Evolutionary conservation across 2,113 vertebrate genomes (phyloP), one percentile per base, ranked within the genome.

Genomic region (Mastomys natalensis): DNA sequence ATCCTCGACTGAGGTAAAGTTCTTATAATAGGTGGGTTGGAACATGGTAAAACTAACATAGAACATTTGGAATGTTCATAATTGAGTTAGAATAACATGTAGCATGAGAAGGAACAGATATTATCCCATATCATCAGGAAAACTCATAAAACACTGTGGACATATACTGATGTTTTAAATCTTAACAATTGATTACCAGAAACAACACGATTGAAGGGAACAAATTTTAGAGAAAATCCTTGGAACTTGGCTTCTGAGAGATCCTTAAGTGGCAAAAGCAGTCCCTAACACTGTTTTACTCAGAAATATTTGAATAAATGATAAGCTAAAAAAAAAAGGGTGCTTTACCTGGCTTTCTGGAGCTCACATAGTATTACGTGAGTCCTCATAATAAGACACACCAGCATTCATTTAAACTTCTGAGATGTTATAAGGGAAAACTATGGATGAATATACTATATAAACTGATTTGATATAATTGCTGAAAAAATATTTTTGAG

Each of bases 261-360:
- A 90, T 92, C 21, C 74, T 19, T 34, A 22, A 10, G 9, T 8
- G 11, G 31, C 10, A 60, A 72, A 94, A 24, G 58, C 3, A 85
- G 22, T 72, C n/a, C 78, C 64, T 95, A 40, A 64, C 1, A 51
- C n/a, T 48, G 12, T 81, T 60, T 62, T 72, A 12, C 21, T 58
- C 81, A 87, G 68, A 89, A 94, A 74, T 62, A 78, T 68, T 77
- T 91, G 45, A 95, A 60, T 48, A 93, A 58, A 64, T 48, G 13
- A 15, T 58, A 40, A 82, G 11, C 13, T 76, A 93, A 89, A 64
- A 55, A 60, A 48, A 64, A 26, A 64, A 58, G 13, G 15, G 3
- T 81, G 16, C 88, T 94, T 84, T 6, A 8, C 92, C 8, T 81
- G 43, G 40, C 0, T 60, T 89, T 60, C 40, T 3, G 45, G 64